Evolutionary conservation across 2,113 vertebrate species (phyloP), one percentile per base, ranked within the genome.

Genomic region (Trogon melanurus): DNA sequence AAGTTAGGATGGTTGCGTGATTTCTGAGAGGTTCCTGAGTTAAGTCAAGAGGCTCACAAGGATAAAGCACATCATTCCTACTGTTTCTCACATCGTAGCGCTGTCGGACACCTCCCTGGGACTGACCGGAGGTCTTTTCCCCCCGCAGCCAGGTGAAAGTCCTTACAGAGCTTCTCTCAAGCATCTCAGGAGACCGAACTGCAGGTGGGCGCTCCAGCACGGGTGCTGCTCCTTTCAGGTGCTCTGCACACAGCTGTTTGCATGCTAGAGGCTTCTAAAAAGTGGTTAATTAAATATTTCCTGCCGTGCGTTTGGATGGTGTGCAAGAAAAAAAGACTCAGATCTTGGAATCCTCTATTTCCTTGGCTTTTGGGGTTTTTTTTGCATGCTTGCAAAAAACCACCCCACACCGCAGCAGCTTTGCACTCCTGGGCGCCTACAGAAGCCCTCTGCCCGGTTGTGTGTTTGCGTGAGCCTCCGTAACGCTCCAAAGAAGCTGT

Each of bases 111-210:
- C 54, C 32, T 10, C 4, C 18, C 26, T 5, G 13, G 25, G 44
- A 11, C 10, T 25, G 48, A 15, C 29, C 32, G 51, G 57, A 71
- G 32, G 18, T 32, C 45, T 51, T 71, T n/a, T 71, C n/a, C 56
- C 44, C 34, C 27, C 0, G 0, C 30, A 25, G 0, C n/a, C 44
- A 10, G 3, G 23, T 20, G 62, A 41, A 79, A 36, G 2, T 83
- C 41, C 48, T 91, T 32, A 58, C 10, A 13, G 22, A 26, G 17
- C 6, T 41, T 54, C 61, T 44, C 48, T 30, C 16, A 30, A 53
- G 26, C 36, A 17, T 14, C 6, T 5, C 27, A 10, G 62, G 44
- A 71, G 20, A 50, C 10, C 4, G 1, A 26, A 7, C 11, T 45
- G 62, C 79, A 71, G 60, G 57, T 17, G 82, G 34, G 15, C 38